Evolutionary conservation across 2,888 invertebrate genomes (phyloP), one percentile per base, ranked within the genome.

Genomic region (Pheosia gnoma): DNA sequence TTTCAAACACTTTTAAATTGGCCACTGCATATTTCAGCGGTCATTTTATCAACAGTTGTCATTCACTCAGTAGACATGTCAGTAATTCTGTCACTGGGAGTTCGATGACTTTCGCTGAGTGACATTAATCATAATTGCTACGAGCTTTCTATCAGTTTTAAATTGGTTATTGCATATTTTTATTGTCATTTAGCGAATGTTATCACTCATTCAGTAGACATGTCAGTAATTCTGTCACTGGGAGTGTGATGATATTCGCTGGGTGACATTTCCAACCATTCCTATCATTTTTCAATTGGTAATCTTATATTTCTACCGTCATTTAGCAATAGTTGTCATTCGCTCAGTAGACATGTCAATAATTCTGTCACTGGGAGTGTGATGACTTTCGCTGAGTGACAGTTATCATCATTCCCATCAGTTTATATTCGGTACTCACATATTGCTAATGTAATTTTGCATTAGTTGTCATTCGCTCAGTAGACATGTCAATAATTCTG

Each of bases 291-390:
- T 52, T 54, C 51, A 9, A 10, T 11, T 51, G 13, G 5, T 5
- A 52, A 8, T 38, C 6, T 9, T 9, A 9, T 41, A 41, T 11
- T 43, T 10, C 25, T 7, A 9, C 25, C 25, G 25, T 53, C 43
- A 52, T 41, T 11, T 54, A 47, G 43, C 36, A 39, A 45, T 9
- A 60, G 57, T 60, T 59, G 8, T 62, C 63, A 71, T 57, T 58
- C 53, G 56, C 62, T 57, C 61, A 73, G 67, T 63, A 62, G 65
- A 68, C 63, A 68, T 59, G 65, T 68, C 60, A 13, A 6, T 37
- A 13, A 65, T 65, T 67, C 67, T 67, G 61, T 67, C 70, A 71
- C 74, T 74, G 66, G 65, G 59, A 65, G 58, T 25, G 56, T 67
- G 65, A 67, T 60, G 1, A 63, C 43, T 63, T 0, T 3, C 4